Evolutionary conservation across 2,888 invertebrate genomes (phyloP).

Genomic region (Dichetophora obliterata): DNA sequence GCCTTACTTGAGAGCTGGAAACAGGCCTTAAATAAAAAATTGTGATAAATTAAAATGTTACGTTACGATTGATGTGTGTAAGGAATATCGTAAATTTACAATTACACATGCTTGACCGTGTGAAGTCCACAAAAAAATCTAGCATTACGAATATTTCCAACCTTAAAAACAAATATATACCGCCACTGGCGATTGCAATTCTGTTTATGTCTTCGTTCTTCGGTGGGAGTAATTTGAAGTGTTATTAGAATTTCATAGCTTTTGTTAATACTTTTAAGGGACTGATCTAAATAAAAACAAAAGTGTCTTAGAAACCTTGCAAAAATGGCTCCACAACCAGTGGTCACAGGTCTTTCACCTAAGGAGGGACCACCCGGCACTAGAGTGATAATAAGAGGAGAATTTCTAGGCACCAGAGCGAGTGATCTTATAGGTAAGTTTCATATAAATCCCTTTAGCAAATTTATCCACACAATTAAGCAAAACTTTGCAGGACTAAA

Average conservation of each 20-base stretch:
- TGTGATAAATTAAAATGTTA: no score
- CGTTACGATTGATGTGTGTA: no score
- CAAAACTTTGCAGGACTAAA: constrained; percentile 78
- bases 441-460: background rate
- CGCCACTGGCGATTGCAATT: background rate
- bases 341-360: constrained; percentile 97
- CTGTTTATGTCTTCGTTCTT: background rate
- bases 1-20: no score
- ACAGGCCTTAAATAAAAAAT: no score
- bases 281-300: no score
- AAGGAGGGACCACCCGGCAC: constrained; percentile 99
- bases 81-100: no score
- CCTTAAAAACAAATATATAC: background rate
- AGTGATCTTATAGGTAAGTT: constrained; percentile 86
- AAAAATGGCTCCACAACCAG: constrained; percentile 71
- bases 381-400: constrained; percentile 93
- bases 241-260: no score
- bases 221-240: no score
- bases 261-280: no score
- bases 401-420: constrained; percentile 89
- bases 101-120: no score
- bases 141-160: no score
- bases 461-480: background rate
- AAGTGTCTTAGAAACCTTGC: background rate
- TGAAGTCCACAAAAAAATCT: no score